phyloP scores from a whole-genome alignment of 2,888 invertebrate species.

The Epiblema foenella region DNA sequence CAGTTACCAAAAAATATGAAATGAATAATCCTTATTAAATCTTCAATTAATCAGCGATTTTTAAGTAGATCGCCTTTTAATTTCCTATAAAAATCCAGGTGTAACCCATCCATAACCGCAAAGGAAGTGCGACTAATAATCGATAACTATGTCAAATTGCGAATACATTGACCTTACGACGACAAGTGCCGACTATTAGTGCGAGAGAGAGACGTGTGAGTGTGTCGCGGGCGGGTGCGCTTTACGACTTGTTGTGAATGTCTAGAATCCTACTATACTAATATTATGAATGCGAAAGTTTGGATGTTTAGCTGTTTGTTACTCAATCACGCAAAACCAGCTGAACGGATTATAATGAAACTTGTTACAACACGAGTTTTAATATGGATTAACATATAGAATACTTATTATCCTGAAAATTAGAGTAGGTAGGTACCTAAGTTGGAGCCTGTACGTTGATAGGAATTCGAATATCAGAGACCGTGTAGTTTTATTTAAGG shows the following conservation, averaged over 20 bases:
- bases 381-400: too few relatives aligned
- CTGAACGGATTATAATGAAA: too few relatives aligned
- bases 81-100: slow-evolving; percentile 36
- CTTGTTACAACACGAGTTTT: too few relatives aligned
- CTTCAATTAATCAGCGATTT: not conserved
- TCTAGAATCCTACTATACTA: not conserved
- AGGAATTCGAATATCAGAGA: not conserved
- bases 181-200: slow-evolving; percentile 59
- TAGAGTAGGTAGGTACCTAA: too few relatives aligned
- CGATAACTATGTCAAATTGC: slow-evolving; percentile 62
- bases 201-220: slow-evolving; percentile 48
- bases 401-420: too few relatives aligned
- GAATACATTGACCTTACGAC: slow-evolving; percentile 70
- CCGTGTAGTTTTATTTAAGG: not conserved
- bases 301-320: too few relatives aligned
- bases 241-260: slow-evolving; percentile 15
- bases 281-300: too few relatives aligned
- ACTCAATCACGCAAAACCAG: too few relatives aligned
- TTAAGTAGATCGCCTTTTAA: not conserved
- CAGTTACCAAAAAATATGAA: too few relatives aligned
- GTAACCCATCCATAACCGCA: slow-evolving; percentile 33
- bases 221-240: slow-evolving; percentile 39
- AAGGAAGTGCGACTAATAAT: slow-evolving; percentile 54
- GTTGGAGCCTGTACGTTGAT: too few relatives aligned
- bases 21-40: too few relatives aligned